Percentiles rank a stretch among this genome's conserved stretches.
phyloP scores from a whole-genome alignment of 2,888 invertebrate species.

The Caenorhabditis sp. region DNA sequence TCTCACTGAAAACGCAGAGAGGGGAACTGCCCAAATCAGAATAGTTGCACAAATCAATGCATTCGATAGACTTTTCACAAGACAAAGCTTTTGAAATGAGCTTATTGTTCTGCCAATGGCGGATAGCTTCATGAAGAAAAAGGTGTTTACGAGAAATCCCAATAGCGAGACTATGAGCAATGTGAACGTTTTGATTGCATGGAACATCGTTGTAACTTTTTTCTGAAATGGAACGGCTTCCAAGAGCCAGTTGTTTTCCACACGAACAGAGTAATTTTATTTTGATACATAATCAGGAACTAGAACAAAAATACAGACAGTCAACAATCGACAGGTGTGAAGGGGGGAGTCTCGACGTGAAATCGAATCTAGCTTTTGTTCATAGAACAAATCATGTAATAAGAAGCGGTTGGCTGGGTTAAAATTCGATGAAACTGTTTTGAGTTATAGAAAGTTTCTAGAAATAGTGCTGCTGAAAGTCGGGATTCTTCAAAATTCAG shows the following conservation, averaged over 20 bases:
- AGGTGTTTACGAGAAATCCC: slow-evolving; percentile 35
- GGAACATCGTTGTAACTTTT: background rate
- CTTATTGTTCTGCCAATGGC: background rate
- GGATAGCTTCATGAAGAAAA: slow-evolving; percentile 25
- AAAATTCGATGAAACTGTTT: too few species aligned
- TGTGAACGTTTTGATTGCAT: background rate
- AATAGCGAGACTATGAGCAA: slow-evolving; percentile 9
- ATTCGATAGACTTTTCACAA: slow-evolving; percentile 34
- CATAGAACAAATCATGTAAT: too few species aligned
- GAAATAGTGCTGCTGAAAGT: too few species aligned
- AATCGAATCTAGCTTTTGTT: too few species aligned
- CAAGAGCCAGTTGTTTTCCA: background rate
- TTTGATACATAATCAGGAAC: slow-evolving; percentile 2
- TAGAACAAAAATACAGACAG: slow-evolving; percentile 5
- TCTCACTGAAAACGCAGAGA: slow-evolving; percentile 23
- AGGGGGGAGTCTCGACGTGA: background rate
- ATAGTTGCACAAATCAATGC: slow-evolving; percentile 21
- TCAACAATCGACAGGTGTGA: slow-evolving; percentile 1
- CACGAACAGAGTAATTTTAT: background rate
- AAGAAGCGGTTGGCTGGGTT: too few species aligned
- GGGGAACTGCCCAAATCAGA: slow-evolving; percentile 49
- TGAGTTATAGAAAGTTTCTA: too few species aligned
- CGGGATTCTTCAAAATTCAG: too few species aligned
- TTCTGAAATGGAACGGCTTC: background rate
- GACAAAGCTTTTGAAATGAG: slow-evolving; percentile 48